Evolutionary conservation across 1,140 invertebrate genomes (phyloP), one percentile per base, ranked within the genome.

Genomic region (Myzus persicae): DNA sequence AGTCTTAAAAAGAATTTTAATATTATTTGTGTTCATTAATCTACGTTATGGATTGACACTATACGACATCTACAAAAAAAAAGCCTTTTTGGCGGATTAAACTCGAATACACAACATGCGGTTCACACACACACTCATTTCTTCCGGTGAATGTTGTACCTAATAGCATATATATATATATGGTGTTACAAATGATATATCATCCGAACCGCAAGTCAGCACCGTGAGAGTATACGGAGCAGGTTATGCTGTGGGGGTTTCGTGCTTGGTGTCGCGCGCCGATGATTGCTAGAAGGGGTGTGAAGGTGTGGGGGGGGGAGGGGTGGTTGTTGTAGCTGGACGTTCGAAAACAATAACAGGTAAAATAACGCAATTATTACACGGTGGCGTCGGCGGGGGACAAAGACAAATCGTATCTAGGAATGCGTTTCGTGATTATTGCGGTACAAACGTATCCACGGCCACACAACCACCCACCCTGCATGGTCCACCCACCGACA

Each of bases 311-410:
- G 42, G 40, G 22, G n/a, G 22, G 0, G 18, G 42, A 20, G 31
- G 26, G 2, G 85, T 7, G 31, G 36, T 14, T 22, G 9, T 14
- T 1, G 88, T 90, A 40, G 36, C 51, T 38, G 88, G 46, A 90
- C 88, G 51, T 59, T 59, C 14, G 38, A 91, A 91, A 92, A 92
- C 90, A 92, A 92, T 92, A 92, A 92, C 90, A 92, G 90, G 90
- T 92, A 76, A 92, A 82, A 92, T 92, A 92, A 76, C 81, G 81
- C 91, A 42, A 85, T 93, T 85, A 85, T 93, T 85, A 85, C 59
- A n/a, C 14, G 44, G 81, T 42, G 14, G 91, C n/a, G 44, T 31
- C 22, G 81, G 51, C 11, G 89, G 38, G 89, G 54, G 81, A 93
- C 91, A 84, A 85, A 84, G 91, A 93, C 91, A 93, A 85, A 93